These are phyloP conservation scores for Lissocephala sabroskyi DNA, from an alignment of 2,888 invertebrate genomes.

Conservation along the genomic window DNA sequence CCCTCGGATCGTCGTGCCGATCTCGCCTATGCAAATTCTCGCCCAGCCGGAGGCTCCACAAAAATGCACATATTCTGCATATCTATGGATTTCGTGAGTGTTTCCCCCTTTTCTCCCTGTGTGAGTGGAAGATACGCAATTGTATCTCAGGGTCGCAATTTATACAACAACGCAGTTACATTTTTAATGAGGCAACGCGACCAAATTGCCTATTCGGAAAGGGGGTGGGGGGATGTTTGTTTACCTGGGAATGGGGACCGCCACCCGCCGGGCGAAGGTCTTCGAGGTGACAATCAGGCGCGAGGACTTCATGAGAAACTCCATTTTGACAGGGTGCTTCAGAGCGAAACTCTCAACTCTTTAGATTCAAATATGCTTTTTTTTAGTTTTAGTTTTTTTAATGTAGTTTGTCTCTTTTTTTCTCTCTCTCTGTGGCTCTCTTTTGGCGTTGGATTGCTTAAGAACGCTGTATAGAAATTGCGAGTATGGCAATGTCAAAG, in stretches of 20 bases:
- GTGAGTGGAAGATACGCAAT: constrained; percentile 14
- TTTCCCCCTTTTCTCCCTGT: no score
- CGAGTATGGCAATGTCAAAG: constrained; percentile 69
- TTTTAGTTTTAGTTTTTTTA: constrained; percentile 3
- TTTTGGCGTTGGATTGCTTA: constrained; percentile 31
- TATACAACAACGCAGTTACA: constrained; percentile 52
- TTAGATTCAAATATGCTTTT: not conserved
- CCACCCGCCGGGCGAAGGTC: constrained; percentile 70
- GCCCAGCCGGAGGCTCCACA: no score
- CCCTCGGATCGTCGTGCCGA: no score
- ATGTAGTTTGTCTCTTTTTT: constrained; percentile 8
- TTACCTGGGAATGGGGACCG: constrained; percentile 73
- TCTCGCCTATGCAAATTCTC: constrained; percentile 50
- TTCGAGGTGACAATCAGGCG: constrained; percentile 69
- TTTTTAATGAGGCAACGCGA: constrained; percentile 45
- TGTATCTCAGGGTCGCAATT: constrained; percentile 24
- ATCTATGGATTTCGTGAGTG: constrained; percentile 5
- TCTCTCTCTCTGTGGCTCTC: constrained; percentile 14
- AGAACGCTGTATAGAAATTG: constrained; percentile 59
- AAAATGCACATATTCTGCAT: constrained; percentile 36
- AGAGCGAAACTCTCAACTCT: no score
- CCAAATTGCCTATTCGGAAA: no score
- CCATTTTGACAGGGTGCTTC: no score
- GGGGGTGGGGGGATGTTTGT: no score
- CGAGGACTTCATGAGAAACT: constrained; percentile 71